Base-by-base conservation (phyloP, 2,888 invertebrate genomes). In the Microplitis manilae region DNA sequence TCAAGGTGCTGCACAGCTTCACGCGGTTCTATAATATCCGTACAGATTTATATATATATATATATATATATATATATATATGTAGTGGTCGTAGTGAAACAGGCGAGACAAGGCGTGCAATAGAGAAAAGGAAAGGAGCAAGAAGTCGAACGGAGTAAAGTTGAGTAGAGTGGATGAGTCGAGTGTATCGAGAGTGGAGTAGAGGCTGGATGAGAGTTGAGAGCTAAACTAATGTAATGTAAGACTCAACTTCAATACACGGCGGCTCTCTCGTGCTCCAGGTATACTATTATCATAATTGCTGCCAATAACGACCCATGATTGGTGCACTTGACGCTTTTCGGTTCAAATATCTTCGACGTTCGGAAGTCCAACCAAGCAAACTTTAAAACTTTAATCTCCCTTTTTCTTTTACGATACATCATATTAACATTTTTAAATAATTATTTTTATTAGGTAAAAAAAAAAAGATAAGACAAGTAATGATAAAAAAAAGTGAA, bases 241-340 rank as follows among this genome's bases (percentile, higher is more conserved):
- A 68, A 68, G 65, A 59, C 76, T 73, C 70, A 72, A 75, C 68
- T 65, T 50, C 60, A 61, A 77, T 61, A 75, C 75, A 81, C 80
- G 80, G 79, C 75, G 81, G 77, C 81, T 81, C 13, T 50, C 77
- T 79, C 76, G 79, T 77, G 85, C 85, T 83, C 82, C 82, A 83
- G 87, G 85, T 87, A 84, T 87, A 86, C 87, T 85, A 88, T 88
- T 89, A 88, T 88, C 88, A 88, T 89, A 89, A 89, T 89, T 89
- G 87, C 87, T 85, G 85, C 85, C 87, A 87, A 87, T 87, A 88
- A 87, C 86, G 86, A 86, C 84, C 83, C 85, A 85, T 87, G 87
- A 87, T 88, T 86, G 88, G 87, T 85, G 86, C 87, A 86, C 86
- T 88, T 87, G 87, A 85, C 86, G 85, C 87, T 85, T 85, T 84